Evolutionary conservation across 30 jellyfish, hydroid and myxozoan species (phyloP).

Genomic region (Kudoa iwatai): DNA sequence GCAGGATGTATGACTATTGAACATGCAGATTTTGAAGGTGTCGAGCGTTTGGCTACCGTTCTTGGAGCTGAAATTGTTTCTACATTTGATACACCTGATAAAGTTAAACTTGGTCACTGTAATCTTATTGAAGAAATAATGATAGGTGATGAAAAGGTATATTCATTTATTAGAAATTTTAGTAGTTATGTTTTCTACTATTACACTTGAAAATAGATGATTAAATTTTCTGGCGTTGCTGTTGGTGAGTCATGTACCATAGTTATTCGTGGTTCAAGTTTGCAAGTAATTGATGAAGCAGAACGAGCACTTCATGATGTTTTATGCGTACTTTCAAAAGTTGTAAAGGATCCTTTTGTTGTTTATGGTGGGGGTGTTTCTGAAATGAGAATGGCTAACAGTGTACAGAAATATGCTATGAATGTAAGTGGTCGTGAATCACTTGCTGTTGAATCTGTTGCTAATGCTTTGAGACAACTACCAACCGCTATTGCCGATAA

Average conservation of each 20-base stretch:
- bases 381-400: constrained; percentile 79
- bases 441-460: constrained; percentile 47
- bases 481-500: constrained; percentile 84
- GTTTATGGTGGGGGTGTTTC: constrained; percentile 67
- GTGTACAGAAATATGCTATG: constrained; percentile 32
- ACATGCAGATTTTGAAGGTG: constrained; percentile 93
- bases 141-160: constrained; percentile 95
- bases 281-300: constrained; percentile 66
- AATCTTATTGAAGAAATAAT: constrained; percentile 48
- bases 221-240: constrained; percentile 43
- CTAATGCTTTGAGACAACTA: constrained; percentile 39
- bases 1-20: constrained; percentile 84
- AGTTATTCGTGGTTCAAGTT: constrained; percentile 66
- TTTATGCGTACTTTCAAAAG: constrained; percentile 35
- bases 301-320: constrained; percentile 89
- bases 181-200: too few species aligned
- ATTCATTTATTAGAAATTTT: too few species aligned
- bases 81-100: constrained; percentile 59
- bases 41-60: constrained; percentile 51
- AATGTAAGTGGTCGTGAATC: constrained; percentile 78
- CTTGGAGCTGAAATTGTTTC: constrained; percentile 75
- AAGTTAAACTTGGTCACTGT: constrained; percentile 40
- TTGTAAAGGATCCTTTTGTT: constrained; percentile 38
- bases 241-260: constrained; percentile 88
- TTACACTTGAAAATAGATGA: too few species aligned